Base-by-base conservation (phyloP, 2,113 vertebrate species). In the Danio rerio region DNA sequence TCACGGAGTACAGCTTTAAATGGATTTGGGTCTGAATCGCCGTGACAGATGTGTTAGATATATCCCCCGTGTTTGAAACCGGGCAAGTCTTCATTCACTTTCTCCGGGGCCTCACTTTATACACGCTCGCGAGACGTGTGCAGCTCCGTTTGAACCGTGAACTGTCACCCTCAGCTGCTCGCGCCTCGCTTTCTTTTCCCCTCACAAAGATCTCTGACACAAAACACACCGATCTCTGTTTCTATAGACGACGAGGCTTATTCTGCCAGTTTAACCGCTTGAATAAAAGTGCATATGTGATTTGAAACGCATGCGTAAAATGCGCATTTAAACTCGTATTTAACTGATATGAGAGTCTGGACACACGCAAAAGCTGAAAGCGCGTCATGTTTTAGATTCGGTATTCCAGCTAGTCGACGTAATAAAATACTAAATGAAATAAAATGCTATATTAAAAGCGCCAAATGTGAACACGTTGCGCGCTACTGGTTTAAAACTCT, bases 81-180 rank as follows among this genome's bases (percentile, higher is more conserved):
- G 74, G 53, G 18, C 74, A 91, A 87, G 89, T 88, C 87, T 91
- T 93, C 86, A 96, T 96, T 96, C 93, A 94, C 89, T 45, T 82
- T 90, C 92, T 91, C 90, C 89, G 87, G 86, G 91, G 84, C 85
- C 90, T 83, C 87, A n/a, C 50, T 42, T 42, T 43, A 56, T 87
- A 93, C 94, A 93, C 94, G 92, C 94, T 81, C 87, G 87, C 90
- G 75, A 89, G 91, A 93, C 96, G 96, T 95, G 96, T 97, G 96
- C 65, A 59, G 78, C 65, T 20, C 65, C 65, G 53, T 68, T 58
- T 70, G 53, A 98, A 96, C 95, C 96, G 96, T 98, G 96, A 97
- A 96, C 96, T 96, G 97, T 96, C 97, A 96, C 95, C 95, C 95
- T 98, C 97, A 97, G 97, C 97, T 99, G 97, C 96, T 94, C 87